These are phyloP conservation scores for Coilia nasus DNA, from an alignment of 2,797 vertebrate species.

Conservation along the genomic window DNA sequence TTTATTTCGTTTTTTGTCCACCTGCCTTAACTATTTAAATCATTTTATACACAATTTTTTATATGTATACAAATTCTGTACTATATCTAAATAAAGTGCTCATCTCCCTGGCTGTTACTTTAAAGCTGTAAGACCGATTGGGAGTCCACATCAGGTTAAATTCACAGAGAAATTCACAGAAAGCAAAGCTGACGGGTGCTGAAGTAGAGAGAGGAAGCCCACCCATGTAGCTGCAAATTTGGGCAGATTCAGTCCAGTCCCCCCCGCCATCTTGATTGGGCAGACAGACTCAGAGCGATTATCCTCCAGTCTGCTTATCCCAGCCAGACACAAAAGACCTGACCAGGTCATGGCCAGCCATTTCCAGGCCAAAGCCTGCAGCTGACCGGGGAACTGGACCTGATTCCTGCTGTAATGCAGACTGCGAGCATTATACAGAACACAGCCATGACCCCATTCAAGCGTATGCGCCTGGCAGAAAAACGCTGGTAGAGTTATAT, in stretches of 20 bases:
- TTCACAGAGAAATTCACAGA: background rate
- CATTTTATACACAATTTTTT: too few relatives aligned
- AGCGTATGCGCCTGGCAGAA: background rate
- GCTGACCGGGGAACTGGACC: constrained; percentile 16
- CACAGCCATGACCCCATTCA: constrained; percentile 23
- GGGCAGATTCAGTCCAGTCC: background rate
- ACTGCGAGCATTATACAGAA: constrained; percentile 32
- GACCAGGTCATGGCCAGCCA: constrained; percentile 59
- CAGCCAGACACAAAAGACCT: constrained; percentile 72
- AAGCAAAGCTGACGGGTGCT: background rate
- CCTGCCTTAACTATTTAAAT: too few relatives aligned
- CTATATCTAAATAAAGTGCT: too few relatives aligned
- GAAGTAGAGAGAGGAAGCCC: background rate
- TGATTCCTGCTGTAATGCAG: constrained; percentile 22
- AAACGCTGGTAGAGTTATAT: background rate
- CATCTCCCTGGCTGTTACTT: too few relatives aligned
- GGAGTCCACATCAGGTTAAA: background rate
- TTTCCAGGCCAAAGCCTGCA: constrained; percentile 24
- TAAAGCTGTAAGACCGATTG: background rate
- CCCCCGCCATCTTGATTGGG: background rate
- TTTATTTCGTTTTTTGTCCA: too few relatives aligned
- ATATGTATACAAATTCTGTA: too few relatives aligned
- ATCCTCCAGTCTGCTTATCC: constrained; percentile 70
- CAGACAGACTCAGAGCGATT: constrained; percentile 59
- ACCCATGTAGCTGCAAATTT: background rate